phyloP scores from a whole-genome alignment of 1,140 invertebrate genomes.

The Drosophila nannoptera region DNA sequence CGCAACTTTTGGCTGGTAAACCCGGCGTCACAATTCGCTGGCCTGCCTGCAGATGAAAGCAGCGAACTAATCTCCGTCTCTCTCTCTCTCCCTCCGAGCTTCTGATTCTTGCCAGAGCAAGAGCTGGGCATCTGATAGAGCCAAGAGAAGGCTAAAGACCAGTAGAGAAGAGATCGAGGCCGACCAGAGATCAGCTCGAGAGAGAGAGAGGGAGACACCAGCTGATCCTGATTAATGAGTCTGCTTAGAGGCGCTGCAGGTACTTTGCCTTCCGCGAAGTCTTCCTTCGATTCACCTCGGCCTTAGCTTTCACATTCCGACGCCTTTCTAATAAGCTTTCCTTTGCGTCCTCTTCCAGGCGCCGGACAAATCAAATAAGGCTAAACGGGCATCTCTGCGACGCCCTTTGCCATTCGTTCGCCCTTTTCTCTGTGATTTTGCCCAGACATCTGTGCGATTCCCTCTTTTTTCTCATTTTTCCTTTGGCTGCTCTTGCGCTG shows the following conservation, averaged over 20 bases:
- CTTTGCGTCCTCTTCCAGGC: background rate
- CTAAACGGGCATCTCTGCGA: constrained; percentile 16
- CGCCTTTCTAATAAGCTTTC: too few species aligned
- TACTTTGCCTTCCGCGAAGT: too few species aligned
- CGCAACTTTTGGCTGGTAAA: constrained; percentile 35
- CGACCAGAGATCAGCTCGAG: too few species aligned
- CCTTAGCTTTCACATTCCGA: too few species aligned
- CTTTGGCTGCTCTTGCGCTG: constrained; percentile 8
- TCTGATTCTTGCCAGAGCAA: constrained; percentile 29
- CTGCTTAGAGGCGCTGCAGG: too few species aligned
- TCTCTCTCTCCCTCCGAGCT: background rate
- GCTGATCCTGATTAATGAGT: too few species aligned
- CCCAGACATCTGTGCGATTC: constrained; percentile 11
- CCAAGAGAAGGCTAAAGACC: too few species aligned
- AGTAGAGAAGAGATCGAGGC: too few species aligned
- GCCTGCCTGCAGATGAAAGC: constrained; percentile 22
- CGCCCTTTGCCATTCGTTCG: background rate
- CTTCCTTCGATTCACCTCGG: too few species aligned
- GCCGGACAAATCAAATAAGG: background rate
- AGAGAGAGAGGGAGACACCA: too few species aligned
- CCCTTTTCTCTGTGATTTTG: constrained; percentile 18
- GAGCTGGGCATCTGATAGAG: background rate
- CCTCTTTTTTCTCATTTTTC: constrained; percentile 16
- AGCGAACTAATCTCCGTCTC: constrained; percentile 2
- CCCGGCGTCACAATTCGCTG: constrained; percentile 63